Evolutionary conservation across 2,113 vertebrate genomes (phyloP).

Genomic region (Melanerpes aurifrons): DNA sequence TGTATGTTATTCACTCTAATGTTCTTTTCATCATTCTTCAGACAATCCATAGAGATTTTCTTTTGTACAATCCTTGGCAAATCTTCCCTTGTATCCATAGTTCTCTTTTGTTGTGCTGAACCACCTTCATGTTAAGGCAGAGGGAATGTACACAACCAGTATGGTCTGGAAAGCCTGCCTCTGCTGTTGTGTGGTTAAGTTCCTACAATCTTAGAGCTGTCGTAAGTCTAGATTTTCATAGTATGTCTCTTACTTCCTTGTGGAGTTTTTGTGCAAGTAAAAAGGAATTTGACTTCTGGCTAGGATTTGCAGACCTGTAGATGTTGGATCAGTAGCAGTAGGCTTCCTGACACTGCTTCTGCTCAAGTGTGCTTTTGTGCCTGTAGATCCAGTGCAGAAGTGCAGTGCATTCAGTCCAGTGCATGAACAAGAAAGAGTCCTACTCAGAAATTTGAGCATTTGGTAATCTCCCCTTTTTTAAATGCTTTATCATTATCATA

Average conservation of each 20-base stretch:
- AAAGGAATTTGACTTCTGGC: background rate
- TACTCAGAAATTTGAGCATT: background rate
- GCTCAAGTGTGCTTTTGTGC: background rate
- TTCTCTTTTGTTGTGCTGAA: background rate
- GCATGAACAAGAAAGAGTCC: background rate
- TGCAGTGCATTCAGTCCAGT: background rate
- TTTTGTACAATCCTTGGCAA: slow-evolving; percentile 8
- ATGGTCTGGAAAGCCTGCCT: background rate
- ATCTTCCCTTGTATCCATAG: background rate
- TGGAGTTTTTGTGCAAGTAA: background rate
- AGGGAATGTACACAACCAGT: background rate
- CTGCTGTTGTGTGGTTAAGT: background rate
- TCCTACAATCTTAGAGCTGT: background rate
- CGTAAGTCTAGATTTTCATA: background rate
- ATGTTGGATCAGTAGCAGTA: background rate
- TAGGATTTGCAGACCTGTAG: background rate
- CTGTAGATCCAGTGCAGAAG: fast-evolving
- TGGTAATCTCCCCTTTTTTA: background rate
- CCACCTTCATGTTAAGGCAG: background rate
- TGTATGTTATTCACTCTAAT: background rate
- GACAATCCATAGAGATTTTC: background rate
- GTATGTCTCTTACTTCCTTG: background rate
- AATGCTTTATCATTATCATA: background rate
- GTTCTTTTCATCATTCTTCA: slow-evolving; percentile 43
- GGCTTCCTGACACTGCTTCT: background rate